Evolutionary conservation across 2,888 invertebrate species (phyloP).

Genomic region (Nemotelus nigrinus): DNA sequence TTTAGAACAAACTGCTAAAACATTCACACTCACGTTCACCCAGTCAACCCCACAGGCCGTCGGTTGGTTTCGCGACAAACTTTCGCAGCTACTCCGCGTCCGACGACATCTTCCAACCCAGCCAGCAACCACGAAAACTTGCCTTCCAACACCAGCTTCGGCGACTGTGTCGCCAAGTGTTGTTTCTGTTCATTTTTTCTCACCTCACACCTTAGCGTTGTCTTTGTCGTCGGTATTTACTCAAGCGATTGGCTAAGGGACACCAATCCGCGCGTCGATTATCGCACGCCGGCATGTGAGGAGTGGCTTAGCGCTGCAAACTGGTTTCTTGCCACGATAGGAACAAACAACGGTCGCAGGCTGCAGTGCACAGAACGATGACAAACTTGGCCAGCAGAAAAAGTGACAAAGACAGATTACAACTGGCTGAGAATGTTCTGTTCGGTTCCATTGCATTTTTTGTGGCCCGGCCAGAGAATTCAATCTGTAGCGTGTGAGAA

Average conservation of each 20-base stretch:
- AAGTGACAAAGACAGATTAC: slow-evolving; percentile 40
- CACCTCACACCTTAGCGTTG: slow-evolving; percentile 36
- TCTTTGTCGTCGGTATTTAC: slow-evolving; percentile 58
- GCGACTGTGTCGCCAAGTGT: not conserved
- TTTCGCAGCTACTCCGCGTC: no score
- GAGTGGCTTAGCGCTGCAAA: slow-evolving; percentile 48
- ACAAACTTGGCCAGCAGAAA: slow-evolving; percentile 14
- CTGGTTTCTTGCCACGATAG: slow-evolving; percentile 21
- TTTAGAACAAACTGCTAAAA: slow-evolving; percentile 1
- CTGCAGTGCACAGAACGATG: not conserved
- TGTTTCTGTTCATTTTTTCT: slow-evolving; percentile 40
- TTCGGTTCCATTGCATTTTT: not conserved
- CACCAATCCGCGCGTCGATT: slow-evolving; percentile 61
- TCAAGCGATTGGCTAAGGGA: slow-evolving; percentile 64
- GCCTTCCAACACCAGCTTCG: no score
- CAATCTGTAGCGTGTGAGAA: not conserved
- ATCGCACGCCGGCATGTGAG: slow-evolving; percentile 54
- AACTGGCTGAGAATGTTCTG: slow-evolving; percentile 1
- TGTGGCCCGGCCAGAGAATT: not conserved
- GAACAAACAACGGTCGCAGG: not conserved
- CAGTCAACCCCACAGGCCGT: no score
- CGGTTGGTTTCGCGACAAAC: no score
- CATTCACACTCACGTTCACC: not conserved
- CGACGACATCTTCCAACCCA: no score
- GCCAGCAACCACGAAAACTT: no score